These are phyloP conservation scores for Chaenogobius annularis DNA, from an alignment of 2,113 vertebrate species.

Conservation along the genomic window DNA sequence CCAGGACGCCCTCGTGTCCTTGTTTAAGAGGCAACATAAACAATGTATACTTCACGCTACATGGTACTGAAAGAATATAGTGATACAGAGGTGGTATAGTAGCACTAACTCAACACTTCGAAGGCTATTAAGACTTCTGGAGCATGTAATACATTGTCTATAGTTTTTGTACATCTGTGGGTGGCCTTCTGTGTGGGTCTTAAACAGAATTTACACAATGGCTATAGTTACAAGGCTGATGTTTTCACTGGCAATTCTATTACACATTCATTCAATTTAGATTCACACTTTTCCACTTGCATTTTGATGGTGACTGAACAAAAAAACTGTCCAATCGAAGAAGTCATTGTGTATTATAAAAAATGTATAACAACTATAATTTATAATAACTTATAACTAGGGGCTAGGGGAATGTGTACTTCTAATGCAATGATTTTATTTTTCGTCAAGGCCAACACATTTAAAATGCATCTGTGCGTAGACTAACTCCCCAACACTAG, in stretches of 20 bases:
- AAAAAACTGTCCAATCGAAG: too few relatives aligned
- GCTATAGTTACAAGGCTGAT: neutral
- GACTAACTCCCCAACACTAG: neutral
- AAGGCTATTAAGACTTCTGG: neutral
- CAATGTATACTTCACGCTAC: neutral
- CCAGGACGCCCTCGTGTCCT: neutral
- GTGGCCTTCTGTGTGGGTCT: neutral
- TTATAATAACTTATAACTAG: too few relatives aligned
- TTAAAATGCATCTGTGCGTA: neutral
- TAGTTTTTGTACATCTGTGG: neutral
- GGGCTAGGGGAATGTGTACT: neutral
- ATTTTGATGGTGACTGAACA: neutral
- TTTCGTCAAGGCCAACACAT: neutral
- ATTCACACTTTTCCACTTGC: neutral
- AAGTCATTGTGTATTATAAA: too few relatives aligned
- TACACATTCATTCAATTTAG: neutral
- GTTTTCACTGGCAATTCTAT: neutral
- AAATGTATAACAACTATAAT: too few relatives aligned
- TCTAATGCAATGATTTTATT: neutral
- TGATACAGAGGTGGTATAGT: neutral
- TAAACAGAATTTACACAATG: neutral
- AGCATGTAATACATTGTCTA: neutral
- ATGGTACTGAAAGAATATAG: neutral
- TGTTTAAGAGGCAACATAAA: conserved; percentile 8
- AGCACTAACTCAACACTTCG: neutral